Conservation (phyloP, 1,140 invertebrate genomes). For the Proctacanthus coquilletti region DNA sequence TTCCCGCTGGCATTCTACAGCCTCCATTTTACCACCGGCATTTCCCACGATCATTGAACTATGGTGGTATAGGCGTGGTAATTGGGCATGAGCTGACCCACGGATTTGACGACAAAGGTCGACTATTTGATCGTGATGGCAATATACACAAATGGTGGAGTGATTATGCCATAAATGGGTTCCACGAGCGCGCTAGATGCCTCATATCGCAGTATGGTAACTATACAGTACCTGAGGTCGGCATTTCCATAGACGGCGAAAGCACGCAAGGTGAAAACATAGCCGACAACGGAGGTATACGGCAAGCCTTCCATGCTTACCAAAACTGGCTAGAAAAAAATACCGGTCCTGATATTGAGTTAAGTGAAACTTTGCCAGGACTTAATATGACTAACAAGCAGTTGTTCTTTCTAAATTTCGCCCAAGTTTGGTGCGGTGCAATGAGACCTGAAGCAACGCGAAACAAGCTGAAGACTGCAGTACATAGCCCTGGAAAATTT, state of each 20-base stretch:
- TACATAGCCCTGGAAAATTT: slow-evolving; percentile 59
- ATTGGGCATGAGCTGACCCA: slow-evolving; percentile 57
- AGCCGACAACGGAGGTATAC: slow-evolving; percentile 78
- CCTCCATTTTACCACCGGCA: slow-evolving; percentile 75
- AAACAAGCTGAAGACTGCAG: slow-evolving; percentile 57
- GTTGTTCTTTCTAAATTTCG: slow-evolving; percentile 72
- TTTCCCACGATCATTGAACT: slow-evolving; percentile 66
- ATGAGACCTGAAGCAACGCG: slow-evolving; percentile 64
- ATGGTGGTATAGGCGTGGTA: slow-evolving; percentile 53
- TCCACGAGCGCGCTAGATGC: slow-evolving; percentile 57
- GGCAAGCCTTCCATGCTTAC: slow-evolving; percentile 56
- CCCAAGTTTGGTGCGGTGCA: slow-evolving; percentile 79
- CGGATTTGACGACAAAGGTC: slow-evolving; percentile 48
- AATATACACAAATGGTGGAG: slow-evolving; percentile 69
- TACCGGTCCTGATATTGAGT: slow-evolving; percentile 10
- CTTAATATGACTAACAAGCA: slow-evolving; percentile 57
- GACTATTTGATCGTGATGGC: slow-evolving; percentile 50
- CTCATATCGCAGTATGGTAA: slow-evolving; percentile 52
- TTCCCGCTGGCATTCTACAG: slow-evolving; percentile 83
- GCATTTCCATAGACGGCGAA: slow-evolving; percentile 22
- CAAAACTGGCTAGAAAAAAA: slow-evolving; percentile 18
- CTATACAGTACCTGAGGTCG: slow-evolving; percentile 33
- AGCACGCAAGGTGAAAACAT: slow-evolving; percentile 67
- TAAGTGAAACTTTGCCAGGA: slow-evolving; percentile 49
- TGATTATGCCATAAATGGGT: slow-evolving; percentile 40